A percentile compares a stretch with the other conserved stretches of the same genome.
Conservation (phyloP, 2,888 invertebrate species). For the Thumatha senex region DNA sequence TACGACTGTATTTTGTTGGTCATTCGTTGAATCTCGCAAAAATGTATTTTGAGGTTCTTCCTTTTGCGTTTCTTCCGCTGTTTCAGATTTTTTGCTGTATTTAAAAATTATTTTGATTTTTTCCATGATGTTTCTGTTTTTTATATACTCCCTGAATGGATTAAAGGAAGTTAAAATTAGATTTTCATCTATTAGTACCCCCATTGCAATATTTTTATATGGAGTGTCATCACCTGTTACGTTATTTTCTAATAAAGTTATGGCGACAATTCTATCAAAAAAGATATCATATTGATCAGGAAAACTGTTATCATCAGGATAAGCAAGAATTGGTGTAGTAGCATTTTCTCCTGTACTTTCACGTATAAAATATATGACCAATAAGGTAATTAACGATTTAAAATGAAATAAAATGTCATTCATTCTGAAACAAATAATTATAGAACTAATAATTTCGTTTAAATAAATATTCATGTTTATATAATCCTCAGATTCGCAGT, state of each 20-base stretch:
- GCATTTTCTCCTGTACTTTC: background rate
- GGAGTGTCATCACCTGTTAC: background rate
- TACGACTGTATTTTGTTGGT: no score
- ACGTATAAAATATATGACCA: no score
- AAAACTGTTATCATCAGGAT: background rate
- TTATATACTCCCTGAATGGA: slow-evolving; percentile 1
- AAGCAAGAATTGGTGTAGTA: background rate
- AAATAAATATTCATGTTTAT: no score
- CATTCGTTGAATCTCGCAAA: no score
- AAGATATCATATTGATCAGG: background rate
- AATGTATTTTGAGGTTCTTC: no score
- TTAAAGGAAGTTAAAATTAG: slow-evolving; percentile 6
- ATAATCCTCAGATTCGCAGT: no score
- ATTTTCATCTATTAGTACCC: background rate
- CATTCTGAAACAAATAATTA: no score
- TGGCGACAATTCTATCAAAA: background rate
- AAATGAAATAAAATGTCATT: no score
- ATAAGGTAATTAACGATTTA: no score
- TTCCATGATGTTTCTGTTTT: background rate
- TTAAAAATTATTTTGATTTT: background rate
- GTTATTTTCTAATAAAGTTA: background rate
- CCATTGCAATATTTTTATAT: background rate
- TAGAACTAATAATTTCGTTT: no score
- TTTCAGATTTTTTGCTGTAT: background rate
- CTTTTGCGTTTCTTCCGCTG: no score